Evolutionary conservation across 2,113 vertebrate genomes (phyloP).

Genomic region (Protobothrops flavoviridis): DNA sequence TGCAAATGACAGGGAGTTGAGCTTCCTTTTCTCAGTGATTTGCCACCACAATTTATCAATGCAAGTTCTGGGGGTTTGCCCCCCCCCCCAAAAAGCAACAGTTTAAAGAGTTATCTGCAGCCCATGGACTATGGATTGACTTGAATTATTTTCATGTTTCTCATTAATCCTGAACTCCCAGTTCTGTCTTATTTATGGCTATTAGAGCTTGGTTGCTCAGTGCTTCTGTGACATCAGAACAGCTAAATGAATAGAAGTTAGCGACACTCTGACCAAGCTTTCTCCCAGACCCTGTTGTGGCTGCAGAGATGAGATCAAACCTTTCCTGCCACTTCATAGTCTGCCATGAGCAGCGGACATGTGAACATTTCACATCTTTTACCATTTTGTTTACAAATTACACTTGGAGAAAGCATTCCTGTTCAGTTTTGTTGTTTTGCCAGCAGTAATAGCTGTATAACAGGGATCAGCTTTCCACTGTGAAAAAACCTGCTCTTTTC

Average conservation of each 20-base stretch:
- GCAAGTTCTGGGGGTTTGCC: neutral
- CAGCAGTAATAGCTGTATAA: neutral
- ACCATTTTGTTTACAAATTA: neutral
- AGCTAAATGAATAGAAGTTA: neutral
- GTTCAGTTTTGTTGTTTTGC: neutral
- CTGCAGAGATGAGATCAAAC: neutral
- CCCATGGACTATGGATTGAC: neutral
- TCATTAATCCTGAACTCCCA: neutral
- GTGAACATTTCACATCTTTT: neutral
- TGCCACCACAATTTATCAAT: neutral
- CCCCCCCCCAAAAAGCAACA: neutral
- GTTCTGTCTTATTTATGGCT: neutral
- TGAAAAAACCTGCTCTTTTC: neutral
- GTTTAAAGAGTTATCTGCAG: neutral
- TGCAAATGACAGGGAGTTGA: neutral
- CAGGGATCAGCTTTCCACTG: neutral
- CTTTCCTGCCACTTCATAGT: neutral
- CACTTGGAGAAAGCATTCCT: neutral
- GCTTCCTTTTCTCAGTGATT: neutral
- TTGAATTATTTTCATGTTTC: neutral
- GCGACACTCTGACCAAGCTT: neutral
- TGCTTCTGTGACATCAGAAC: neutral
- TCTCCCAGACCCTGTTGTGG: neutral
- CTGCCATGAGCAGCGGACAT: neutral
- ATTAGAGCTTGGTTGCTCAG: neutral